Percentiles rank a stretch among this genome's conserved stretches.
These are phyloP conservation scores for Orchestes rusci DNA, from an alignment of 2,888 invertebrate genomes.

Conservation along the genomic window DNA sequence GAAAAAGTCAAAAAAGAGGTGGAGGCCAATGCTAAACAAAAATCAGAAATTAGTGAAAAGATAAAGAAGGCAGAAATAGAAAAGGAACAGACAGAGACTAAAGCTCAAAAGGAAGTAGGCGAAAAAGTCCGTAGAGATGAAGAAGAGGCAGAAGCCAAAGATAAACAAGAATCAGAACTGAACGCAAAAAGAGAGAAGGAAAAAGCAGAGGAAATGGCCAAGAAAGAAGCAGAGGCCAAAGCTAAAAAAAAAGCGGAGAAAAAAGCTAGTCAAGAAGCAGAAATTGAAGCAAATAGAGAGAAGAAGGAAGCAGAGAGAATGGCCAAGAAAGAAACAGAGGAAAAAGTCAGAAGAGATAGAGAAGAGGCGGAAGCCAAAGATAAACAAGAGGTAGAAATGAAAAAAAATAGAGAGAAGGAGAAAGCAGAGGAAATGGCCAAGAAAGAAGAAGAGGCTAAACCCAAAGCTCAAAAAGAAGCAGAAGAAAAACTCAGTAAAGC, in stretches of 20 bases:
- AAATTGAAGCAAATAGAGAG: constrained; percentile 19
- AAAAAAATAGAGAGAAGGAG: constrained; percentile 15
- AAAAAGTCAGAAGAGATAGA: constrained; percentile 12
- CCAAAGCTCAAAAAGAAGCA: constrained; percentile 25
- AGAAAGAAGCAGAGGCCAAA: constrained; percentile 22
- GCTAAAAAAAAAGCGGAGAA: constrained; percentile 24
- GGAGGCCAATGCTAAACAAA: constrained; percentile 21
- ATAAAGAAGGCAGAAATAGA: constrained; percentile 23
- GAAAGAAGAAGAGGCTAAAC: constrained; percentile 23
- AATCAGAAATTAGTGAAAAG: constrained; percentile 24
- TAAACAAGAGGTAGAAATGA: constrained; percentile 15
- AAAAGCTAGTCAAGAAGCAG: constrained; percentile 23
- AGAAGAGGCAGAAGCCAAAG: constrained; percentile 12
- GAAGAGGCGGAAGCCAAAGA: constrained; percentile 14
- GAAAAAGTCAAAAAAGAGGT: constrained; percentile 15
- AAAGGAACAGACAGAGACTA: constrained; percentile 20
- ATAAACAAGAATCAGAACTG: constrained; percentile 18
- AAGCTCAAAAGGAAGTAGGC: constrained; percentile 20
- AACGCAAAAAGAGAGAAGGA: constrained; percentile 17
- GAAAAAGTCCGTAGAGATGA: constrained; percentile 21
- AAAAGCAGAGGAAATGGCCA: constrained; percentile 20
- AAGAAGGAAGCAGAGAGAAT: constrained; percentile 17
- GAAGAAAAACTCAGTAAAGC: constrained; percentile 12
- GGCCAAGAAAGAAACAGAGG: constrained; percentile 23
- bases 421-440: constrained; percentile 17